phyloP scores from a whole-genome alignment of 2,888 invertebrate species.

The Andrena bicolor region DNA sequence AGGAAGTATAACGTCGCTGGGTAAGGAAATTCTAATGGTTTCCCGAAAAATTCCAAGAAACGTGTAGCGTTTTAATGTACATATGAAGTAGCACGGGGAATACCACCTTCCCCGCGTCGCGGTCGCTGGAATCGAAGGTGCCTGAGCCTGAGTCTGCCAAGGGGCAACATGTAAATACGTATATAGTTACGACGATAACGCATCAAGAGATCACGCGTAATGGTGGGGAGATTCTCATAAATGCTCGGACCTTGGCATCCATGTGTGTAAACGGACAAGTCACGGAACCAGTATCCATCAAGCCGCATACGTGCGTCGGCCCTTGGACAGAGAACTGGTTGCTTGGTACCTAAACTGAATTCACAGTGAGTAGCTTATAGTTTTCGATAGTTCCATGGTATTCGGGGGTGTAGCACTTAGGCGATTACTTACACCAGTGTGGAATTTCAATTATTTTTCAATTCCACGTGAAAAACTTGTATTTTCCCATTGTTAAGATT shows the following conservation, averaged over 20 bases:
- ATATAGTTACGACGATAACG: background rate
- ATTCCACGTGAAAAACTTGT: no score
- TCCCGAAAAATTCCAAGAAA: slow-evolving; percentile 45
- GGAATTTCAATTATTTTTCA: no score
- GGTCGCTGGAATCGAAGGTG: background rate
- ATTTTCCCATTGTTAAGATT: no score
- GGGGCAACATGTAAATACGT: background rate
- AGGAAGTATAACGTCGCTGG: no score
- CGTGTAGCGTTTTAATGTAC: background rate
- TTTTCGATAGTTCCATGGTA: background rate
- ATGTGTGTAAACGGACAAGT: slow-evolving; percentile 56
- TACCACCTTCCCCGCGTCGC: slow-evolving; percentile 47
- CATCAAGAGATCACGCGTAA: slow-evolving; percentile 27
- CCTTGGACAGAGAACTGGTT: slow-evolving; percentile 46
- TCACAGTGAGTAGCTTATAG: slow-evolving; percentile 25
- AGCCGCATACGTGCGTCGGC: slow-evolving; percentile 56
- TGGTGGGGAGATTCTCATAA: slow-evolving; percentile 62
- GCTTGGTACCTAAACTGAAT: background rate
- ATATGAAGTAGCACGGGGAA: slow-evolving; percentile 45
- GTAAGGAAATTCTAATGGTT: slow-evolving; percentile 3
- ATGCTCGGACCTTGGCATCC: slow-evolving; percentile 63
- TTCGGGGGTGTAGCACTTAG: background rate
- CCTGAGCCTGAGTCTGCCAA: slow-evolving; percentile 1
- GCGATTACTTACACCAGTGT: no score
- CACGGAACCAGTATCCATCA: slow-evolving; percentile 40